Evolutionary conservation across 2,113 vertebrate species (phyloP).

Genomic region (Nothocercus nigrocapillus): DNA sequence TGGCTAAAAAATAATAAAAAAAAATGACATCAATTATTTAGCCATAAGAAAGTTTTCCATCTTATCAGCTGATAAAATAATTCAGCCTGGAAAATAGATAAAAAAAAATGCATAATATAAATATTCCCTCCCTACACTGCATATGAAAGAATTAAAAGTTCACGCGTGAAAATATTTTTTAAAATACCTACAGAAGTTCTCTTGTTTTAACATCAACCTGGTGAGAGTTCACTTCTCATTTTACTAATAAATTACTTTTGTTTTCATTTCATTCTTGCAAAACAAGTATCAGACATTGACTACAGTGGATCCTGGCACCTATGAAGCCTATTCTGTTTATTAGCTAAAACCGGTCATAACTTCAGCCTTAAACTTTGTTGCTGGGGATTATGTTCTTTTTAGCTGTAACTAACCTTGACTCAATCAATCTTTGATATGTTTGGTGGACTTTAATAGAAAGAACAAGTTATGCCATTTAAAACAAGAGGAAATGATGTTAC

Average conservation of each 20-base stretch:
- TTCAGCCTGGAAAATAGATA: slow-evolving; percentile 70
- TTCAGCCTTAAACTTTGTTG: not conserved
- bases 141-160: slow-evolving; percentile 61
- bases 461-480: not conserved
- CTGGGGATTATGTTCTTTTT: not conserved
- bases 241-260: slow-evolving; percentile 22
- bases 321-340: slow-evolving; percentile 53
- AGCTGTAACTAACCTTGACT: not conserved
- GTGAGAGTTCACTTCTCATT: not conserved
- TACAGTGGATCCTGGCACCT: slow-evolving; percentile 52
- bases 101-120: slow-evolving; percentile 63
- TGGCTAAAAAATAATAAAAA: slow-evolving; percentile 66
- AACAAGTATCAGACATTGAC: slow-evolving; percentile 20
- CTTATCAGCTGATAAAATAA: slow-evolving; percentile 79
- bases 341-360: not conserved
- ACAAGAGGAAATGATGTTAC: not conserved
- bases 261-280: slow-evolving; percentile 27
- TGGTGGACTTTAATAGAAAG: not conserved
- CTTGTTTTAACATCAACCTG: slow-evolving; percentile 42
- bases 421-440: slow-evolving; percentile 15
- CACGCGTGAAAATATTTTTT: not conserved
- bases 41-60: slow-evolving; percentile 68
- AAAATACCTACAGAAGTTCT: not conserved
- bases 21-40: slow-evolving; percentile 69
- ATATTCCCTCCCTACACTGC: slow-evolving; percentile 39